Evolutionary conservation across 2,797 vertebrate genomes (phyloP).

Genomic region (Morus bassanus): DNA sequence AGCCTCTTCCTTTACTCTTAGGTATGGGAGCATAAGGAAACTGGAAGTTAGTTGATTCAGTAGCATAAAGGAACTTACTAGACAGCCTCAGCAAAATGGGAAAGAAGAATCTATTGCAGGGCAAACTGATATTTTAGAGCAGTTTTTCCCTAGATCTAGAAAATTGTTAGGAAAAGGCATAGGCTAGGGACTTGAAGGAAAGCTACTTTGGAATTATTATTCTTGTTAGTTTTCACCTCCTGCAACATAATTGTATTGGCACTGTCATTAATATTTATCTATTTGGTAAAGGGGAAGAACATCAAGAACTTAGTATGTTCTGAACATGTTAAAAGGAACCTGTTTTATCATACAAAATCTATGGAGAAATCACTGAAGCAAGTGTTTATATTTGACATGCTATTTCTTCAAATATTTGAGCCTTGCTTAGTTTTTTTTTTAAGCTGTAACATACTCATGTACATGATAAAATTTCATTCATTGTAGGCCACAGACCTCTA

Average conservation of each 20-base stretch:
- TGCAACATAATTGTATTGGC: background rate
- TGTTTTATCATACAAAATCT: background rate
- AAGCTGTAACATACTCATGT: background rate
- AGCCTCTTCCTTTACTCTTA: background rate
- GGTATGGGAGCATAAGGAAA: background rate
- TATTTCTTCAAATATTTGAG: background rate
- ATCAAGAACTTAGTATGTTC: background rate
- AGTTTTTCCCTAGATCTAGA: background rate
- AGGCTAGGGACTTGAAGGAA: background rate
- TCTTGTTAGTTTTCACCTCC: background rate
- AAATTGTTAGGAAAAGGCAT: background rate
- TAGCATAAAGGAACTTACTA: background rate
- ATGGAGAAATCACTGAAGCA: background rate
- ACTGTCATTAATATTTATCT: background rate
- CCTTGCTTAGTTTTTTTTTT: background rate
- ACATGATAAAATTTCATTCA: background rate
- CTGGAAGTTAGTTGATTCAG: background rate
- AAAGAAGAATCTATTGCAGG: background rate
- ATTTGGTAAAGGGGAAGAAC: background rate
- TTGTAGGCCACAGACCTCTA: conserved; percentile 83
- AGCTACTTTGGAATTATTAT: background rate
- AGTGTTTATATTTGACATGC: background rate
- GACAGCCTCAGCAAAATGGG: background rate
- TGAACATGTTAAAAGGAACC: background rate
- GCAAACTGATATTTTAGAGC: background rate